Base-by-base conservation (phyloP, 2,797 vertebrate genomes). In the Myotis vivesi region DNA sequence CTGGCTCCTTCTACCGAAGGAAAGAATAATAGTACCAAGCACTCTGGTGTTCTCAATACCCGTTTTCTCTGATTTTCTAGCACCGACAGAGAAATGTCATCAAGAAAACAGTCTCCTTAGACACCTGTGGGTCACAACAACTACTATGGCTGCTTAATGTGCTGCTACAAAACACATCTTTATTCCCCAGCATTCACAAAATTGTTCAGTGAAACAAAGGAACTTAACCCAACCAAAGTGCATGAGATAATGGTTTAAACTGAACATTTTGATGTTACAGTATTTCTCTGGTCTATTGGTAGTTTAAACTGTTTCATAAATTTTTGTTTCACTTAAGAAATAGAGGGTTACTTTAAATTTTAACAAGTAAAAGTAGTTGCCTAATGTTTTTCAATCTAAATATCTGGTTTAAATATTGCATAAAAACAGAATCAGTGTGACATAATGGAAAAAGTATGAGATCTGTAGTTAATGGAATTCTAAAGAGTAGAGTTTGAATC, bases 391-490 rank as follows among this genome's bases (percentile, higher is more conserved):
- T 11, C 51, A 12, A 75, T 16, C 73, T 93, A 93, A 82, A 81
- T 68, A 84, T 22, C 8, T 94, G 49, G 53, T 53, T 84, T 75
- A 94, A 80, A 71, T 72, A 80, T n/a, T 36, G 66, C 90, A 81
- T 69, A 64, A 79, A 76, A 92, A 51, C 64, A 84, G n/a, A 75
- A 17, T 23, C 19, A 1, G 22, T 59, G n/a, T 44, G 16, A 64
- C 53, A 41, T 2, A 81, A 71, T 0, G 16, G 64, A 53, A 51
- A 28, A 72, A 80, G n/a, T 16, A 16, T 13, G 19, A 62, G 49
- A 23, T 53, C 3, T 46, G 36, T 41, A 38, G 25, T 33, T 22
- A 59, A 4, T 30, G 30, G 28, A 57, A 55, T n/a, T 69, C 66
- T 69, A 41, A 0, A 17, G 84, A 46, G 2, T 22, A 16, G 51